A percentile compares a stretch with the other conserved stretches of the same genome.
Conservation (phyloP, 2,888 invertebrate species). For the Adineta ricciae region DNA sequence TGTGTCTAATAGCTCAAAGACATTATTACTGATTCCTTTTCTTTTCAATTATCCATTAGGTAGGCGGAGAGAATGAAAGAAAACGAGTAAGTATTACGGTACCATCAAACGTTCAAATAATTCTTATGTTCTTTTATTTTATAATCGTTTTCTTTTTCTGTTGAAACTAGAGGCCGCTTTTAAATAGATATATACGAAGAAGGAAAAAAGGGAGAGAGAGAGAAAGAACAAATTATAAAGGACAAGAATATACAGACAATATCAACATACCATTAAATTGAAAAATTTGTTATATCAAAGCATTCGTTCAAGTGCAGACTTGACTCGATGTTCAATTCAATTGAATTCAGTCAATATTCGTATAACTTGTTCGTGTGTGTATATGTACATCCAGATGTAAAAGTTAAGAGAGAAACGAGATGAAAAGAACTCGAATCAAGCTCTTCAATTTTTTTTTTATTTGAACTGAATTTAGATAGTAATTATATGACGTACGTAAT, state of each 20-base stretch:
- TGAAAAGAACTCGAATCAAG: not conserved
- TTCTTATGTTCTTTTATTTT: not conserved
- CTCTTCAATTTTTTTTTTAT: not conserved
- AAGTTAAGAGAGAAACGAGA: not conserved
- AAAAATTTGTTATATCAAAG: constrained; percentile 8
- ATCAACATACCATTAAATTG: not conserved
- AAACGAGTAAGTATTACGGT: not conserved
- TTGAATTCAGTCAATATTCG: not conserved
- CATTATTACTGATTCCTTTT: constrained; percentile 1
- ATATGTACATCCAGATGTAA: not conserved
- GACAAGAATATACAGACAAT: not conserved
- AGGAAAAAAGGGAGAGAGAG: not conserved
- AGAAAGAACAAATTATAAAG: not conserved
- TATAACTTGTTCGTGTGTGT: not conserved
- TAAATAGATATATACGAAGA: not conserved
- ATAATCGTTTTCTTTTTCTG: not conserved
- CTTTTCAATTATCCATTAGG: constrained; percentile 9
- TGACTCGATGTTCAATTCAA: not conserved
- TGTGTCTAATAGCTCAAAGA: not conserved
- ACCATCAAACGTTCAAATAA: not conserved
- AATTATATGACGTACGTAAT: not conserved
- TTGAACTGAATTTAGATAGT: not conserved
- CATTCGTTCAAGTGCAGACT: not conserved
- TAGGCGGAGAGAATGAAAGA: not conserved
- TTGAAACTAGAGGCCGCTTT: not conserved